phyloP scores from a whole-genome alignment of 2,888 invertebrate species.

The Dasysyrphus albostriatus region DNA sequence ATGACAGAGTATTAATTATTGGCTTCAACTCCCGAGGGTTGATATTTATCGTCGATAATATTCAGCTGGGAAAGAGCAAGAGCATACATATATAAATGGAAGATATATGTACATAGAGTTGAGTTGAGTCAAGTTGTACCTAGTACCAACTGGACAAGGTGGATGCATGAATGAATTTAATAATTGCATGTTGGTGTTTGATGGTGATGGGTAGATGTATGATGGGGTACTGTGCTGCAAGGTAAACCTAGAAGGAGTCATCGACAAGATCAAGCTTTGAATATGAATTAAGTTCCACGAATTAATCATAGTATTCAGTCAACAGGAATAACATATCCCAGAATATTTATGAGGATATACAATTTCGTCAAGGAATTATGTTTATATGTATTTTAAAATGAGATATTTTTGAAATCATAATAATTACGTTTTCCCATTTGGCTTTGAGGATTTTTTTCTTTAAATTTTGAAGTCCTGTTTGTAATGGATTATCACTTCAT shows the following conservation, averaged over 20 bases:
- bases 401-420: not conserved
- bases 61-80: slow-evolving; percentile 8
- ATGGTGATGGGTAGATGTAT: slow-evolving; percentile 1
- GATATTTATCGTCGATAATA: slow-evolving; percentile 59
- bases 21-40: slow-evolving; percentile 33
- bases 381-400: not conserved
- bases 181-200: slow-evolving; percentile 32
- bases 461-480: too few species aligned
- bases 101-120: not conserved
- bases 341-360: not conserved
- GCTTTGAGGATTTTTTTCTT: too few species aligned
- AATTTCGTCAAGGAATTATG: not conserved
- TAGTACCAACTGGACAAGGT: not conserved
- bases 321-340: slow-evolving; percentile 11
- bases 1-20: slow-evolving; percentile 66
- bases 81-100: not conserved
- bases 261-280: slow-evolving; percentile 39
- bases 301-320: slow-evolving; percentile 34
- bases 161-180: slow-evolving; percentile 25
- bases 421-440: not conserved
- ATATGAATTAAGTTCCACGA: slow-evolving; percentile 30
- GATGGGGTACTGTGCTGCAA: not conserved
- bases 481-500: too few species aligned
- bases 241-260: slow-evolving; percentile 34
- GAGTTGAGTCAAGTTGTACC: not conserved